Evolutionary conservation across 1,140 invertebrate species (phyloP), one percentile per base, ranked within the genome.

Genomic region (Drosophila azteca): DNA sequence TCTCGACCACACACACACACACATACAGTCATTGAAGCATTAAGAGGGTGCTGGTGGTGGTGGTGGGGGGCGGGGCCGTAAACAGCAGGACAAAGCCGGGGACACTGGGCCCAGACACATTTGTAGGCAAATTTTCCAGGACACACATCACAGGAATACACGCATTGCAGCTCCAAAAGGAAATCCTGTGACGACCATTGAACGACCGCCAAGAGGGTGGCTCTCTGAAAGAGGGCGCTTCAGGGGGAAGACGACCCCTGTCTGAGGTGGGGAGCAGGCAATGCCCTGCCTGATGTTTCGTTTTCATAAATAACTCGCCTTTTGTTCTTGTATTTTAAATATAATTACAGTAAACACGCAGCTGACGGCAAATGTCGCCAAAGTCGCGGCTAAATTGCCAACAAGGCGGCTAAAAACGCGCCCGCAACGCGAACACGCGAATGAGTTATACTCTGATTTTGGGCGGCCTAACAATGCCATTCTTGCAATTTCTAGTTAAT

Each of bases 331-430:
- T 66, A 79, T 60, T 87, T 85, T 87, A 78, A 85, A 85, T 87
- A 85, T 85, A 85, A 85, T 85, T 85, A 87, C 82, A 64, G 22
- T 61, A 68, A 85, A 76, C 82, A 85, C 82, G 82, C 82, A 83
- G 63, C 61, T 60, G 71, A 49, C n/a, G 54, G 62, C 54, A 63
- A 68, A 82, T 65, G 71, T 74, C 60, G 71, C 57, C 68, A 64
- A 76, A 77, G 59, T 79, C 51, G 70, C 60, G 44, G 60, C 74
- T 78, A 78, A 82, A 75, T 74, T 74, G 79, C 79, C 68, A 82
- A 82, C 66, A 72, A 71, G 80, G 24, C 24, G 24, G 24, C 24
- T 5, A 26, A 26, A 26, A 26, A 26, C 24, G 24, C 24, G 24
- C 24, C 24, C 24, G 24, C 3, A 26, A 26, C 81, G 73, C 58